Base-by-base conservation (phyloP, 2,797 vertebrate genomes). In the Karalla daura region DNA sequence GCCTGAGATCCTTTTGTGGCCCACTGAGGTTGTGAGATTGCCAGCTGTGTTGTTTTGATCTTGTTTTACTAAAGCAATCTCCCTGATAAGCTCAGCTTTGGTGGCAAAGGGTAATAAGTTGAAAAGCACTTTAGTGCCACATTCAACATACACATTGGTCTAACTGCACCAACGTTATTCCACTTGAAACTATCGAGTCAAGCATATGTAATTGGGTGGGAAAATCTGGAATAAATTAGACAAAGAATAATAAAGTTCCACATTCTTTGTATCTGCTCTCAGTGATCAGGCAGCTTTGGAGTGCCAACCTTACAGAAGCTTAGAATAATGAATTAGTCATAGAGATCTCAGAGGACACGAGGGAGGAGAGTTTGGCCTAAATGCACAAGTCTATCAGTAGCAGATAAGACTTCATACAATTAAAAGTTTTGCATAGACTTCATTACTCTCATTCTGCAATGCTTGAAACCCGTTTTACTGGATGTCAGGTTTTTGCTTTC, bases 311-410 rank as follows among this genome's bases (percentile, higher is more conserved):
- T 71, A 74, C 86, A 86, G 73, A 80, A 72, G 79, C 74, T 83
- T 75, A 73, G 72, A 77, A 69, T 72, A 84, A 84, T 84, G 82
- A 86, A 85, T 84, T 80, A 76, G 86, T 86, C 76, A 83, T 62
- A 8, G 71, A 80, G 65, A 83, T 88, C 85, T 87, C 80, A 3
- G 45, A 88, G 81, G 87, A 87, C 45, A 7, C 0, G 25, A 46
- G 54, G 68, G 79, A 80, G 76, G 60, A 61, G 72, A 59, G 78
- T 63, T 70, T 83, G 87, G 76, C 85, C 85, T 78, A 65, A 85
- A 88, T 87, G 69, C 59, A 54, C 36, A 5, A 78, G 65, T 71
- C 80, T 72, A 81, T 77, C 86, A 53, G 76, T 11, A 2, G 66
- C 66, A 74, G 78, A 86, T 85, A 83, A 78, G 30, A 0, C 24